Base-by-base conservation (phyloP, 2,888 invertebrate genomes). In the Pterostichus madidus region DNA sequence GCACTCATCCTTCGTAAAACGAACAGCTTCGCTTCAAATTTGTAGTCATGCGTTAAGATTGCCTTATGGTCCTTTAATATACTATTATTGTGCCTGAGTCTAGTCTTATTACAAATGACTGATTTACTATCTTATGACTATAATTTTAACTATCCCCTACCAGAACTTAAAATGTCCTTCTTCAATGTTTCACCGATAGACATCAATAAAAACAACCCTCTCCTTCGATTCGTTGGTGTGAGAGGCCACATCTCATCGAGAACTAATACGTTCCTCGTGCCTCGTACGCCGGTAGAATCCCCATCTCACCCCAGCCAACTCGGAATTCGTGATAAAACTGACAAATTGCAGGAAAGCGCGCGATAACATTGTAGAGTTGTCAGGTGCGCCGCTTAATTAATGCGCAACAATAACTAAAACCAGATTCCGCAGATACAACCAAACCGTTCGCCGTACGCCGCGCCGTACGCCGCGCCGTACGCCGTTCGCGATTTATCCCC, bases 291-390 rank as follows among this genome's bases (percentile, higher is more conserved):
- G 11, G 15, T 17, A n/a, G 68, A 44, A 71, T 71, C 44, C 68
- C 68, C 56, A 13, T 13, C 39, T 39, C 39, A 8, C 8, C 39
- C 39, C 39, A 39, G 39, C 39, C 39, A 39, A 44, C 17, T 39
- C 44, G 68, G 44, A 71, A 44, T 44, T 71, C 71, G 49, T 75
- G 81, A 81, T 81, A 81, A 81, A 81, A 81, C 81, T 81, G 75
- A 81, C 81, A 81, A 81, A 81, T 81, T 81, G 73, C 61, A 75
- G 39, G 59, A 75, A 75, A 75, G 75, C 64, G 24, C 81, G 81
- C 81, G 81, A 81, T 81, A 73, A 81, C 81, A 81, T 81, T 80
- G 80, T 80, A 39, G 80, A 80, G 53, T 80, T 80, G 81, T 81
- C 81, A 81, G 81, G 81, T 81, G 81, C 17, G 53, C 44, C 11